phyloP scores from a whole-genome alignment of 2,888 invertebrate species.

The Thecocarcelia acutangulata region DNA sequence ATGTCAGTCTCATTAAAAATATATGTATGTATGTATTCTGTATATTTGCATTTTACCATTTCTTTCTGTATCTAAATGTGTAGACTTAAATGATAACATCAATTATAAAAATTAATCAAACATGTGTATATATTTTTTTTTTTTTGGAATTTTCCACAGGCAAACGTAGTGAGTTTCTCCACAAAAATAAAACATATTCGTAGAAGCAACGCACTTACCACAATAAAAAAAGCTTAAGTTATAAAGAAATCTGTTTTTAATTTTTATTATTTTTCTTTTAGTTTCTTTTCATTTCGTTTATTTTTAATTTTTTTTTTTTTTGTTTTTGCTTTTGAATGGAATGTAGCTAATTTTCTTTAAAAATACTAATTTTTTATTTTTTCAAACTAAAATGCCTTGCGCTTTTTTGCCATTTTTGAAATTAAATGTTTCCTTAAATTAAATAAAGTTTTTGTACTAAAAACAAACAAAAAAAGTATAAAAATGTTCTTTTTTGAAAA shows the following conservation, averaged over 20 bases:
- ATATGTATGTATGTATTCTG: not conserved
- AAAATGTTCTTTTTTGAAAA: slow-evolving; percentile 13
- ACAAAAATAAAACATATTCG: slow-evolving; percentile 46
- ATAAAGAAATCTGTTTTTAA: slow-evolving; percentile 12
- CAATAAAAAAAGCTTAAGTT: slow-evolving; percentile 56
- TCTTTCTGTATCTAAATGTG: slow-evolving; percentile 33
- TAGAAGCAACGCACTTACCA: slow-evolving; percentile 61
- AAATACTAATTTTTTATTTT: slow-evolving; percentile 27
- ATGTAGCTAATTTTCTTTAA: slow-evolving; percentile 32
- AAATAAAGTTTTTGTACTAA: not conserved
- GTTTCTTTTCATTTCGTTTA: not conserved
- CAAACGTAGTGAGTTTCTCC: slow-evolving; percentile 69
- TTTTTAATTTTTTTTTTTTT: not conserved
- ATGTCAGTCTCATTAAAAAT: not conserved
- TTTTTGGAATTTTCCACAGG: slow-evolving; percentile 68
- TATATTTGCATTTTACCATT: slow-evolving; percentile 7
- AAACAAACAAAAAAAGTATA: slow-evolving; percentile 3
- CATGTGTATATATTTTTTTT: slow-evolving; percentile 61
- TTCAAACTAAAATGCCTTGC: slow-evolving; percentile 56
- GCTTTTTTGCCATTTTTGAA: slow-evolving; percentile 63
- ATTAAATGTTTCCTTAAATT: slow-evolving; percentile 28
- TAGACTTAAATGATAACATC: slow-evolving; percentile 34
- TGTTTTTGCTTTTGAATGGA: slow-evolving; percentile 3
- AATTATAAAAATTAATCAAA: slow-evolving; percentile 54
- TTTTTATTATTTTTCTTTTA: slow-evolving; percentile 4